Evolutionary conservation across 2,888 invertebrate species (phyloP).

Genomic region (Xiphydria camelus): DNA sequence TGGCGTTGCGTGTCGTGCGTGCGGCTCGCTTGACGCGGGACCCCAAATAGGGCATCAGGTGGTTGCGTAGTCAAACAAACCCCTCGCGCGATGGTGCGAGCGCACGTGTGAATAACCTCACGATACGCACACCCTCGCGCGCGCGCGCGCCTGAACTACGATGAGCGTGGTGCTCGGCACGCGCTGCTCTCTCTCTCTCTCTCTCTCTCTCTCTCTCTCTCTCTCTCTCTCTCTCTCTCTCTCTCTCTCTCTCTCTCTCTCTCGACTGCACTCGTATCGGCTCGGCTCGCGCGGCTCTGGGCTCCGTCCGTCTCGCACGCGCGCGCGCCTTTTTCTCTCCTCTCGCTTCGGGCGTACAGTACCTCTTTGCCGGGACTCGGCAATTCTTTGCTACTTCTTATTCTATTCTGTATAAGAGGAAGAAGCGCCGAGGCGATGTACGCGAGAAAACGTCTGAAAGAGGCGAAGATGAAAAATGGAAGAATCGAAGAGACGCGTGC

Average conservation of each 20-base stretch:
- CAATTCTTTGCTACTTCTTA: too few relatives aligned
- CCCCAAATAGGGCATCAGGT: slow-evolving; percentile 54
- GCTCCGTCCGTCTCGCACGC: background rate
- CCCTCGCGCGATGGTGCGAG: slow-evolving; percentile 34
- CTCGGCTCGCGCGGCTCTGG: slow-evolving; percentile 6
- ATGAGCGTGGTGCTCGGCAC: background rate
- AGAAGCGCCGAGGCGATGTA: too few relatives aligned
- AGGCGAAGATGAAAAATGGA: too few relatives aligned
- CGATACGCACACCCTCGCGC: slow-evolving; percentile 10
- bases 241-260: too few relatives aligned
- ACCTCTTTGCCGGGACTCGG: too few relatives aligned
- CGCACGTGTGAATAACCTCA: slow-evolving; percentile 12
- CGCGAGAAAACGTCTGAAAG: too few relatives aligned
- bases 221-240: slow-evolving; percentile 16
- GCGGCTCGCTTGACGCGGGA: slow-evolving; percentile 43
- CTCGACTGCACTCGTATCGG: slow-evolving; percentile 31
- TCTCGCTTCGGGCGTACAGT: slow-evolving; percentile 8
- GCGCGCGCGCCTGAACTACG: slow-evolving; percentile 21
- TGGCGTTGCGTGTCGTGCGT: slow-evolving; percentile 25
- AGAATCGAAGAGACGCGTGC: background rate
- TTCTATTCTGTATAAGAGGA: too few relatives aligned
- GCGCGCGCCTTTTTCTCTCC: slow-evolving; percentile 5
- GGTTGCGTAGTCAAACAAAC: slow-evolving; percentile 44
- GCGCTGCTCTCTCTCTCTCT: background rate
- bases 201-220: slow-evolving; percentile 13